Evolutionary conservation across 2,797 vertebrate genomes (phyloP).

Genomic region (Myripristis jacobus): DNA sequence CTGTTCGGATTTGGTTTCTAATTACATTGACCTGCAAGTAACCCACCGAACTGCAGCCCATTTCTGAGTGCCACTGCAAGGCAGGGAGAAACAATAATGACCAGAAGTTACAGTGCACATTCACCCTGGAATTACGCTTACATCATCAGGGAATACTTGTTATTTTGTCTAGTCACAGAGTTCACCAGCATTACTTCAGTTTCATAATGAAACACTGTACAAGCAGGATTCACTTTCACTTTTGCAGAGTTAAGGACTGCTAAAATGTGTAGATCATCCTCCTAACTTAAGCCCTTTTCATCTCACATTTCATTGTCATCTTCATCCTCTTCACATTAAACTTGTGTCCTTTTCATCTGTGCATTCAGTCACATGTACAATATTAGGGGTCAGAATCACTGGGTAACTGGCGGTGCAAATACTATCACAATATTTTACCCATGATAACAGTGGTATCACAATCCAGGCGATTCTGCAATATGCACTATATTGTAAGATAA

Average conservation of each 20-base stretch:
- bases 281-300: background rate
- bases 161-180: constrained; percentile 34
- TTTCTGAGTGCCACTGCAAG: background rate
- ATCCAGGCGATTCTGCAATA: no score
- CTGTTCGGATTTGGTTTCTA: background rate
- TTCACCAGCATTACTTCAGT: constrained; percentile 41
- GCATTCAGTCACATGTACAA: constrained; percentile 9
- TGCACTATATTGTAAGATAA: no score
- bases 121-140: constrained; percentile 38
- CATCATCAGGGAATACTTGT: constrained; percentile 43
- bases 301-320: background rate
- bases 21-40: constrained; percentile 21
- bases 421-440: no score
- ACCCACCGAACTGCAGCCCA: background rate
- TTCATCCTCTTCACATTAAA: background rate
- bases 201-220: constrained; percentile 51
- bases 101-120: constrained; percentile 38
- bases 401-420: no score
- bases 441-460: no score
- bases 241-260: constrained; percentile 16
- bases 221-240: constrained; percentile 6
- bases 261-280: background rate
- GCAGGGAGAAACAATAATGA: constrained; percentile 6
- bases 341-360: background rate
- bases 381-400: no score